These are phyloP conservation scores for Python bivittatus DNA, from an alignment of 2,113 vertebrate species.

Conservation along the genomic window DNA sequence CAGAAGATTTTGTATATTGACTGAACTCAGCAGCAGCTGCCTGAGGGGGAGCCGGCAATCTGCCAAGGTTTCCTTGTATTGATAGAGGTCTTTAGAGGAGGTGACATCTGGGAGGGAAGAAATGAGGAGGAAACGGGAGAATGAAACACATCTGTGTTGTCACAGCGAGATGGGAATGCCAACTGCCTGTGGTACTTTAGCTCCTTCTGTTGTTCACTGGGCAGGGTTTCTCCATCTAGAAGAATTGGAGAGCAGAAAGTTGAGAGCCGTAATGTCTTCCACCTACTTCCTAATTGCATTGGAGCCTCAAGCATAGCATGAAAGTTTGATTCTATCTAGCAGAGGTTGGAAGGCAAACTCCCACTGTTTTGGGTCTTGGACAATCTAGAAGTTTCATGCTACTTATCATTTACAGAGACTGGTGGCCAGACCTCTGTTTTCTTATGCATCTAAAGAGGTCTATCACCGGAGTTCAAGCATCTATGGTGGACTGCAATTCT, in stretches of 20 bases:
- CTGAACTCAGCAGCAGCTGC: constrained; percentile 43
- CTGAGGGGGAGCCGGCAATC: constrained; percentile 25
- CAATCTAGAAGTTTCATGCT: not conserved
- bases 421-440: not conserved
- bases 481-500: not conserved
- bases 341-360: not conserved
- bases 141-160: constrained; percentile 1
- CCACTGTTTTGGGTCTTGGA: not conserved
- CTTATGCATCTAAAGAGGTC: not conserved
- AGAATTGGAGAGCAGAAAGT: no score
- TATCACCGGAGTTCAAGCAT: not conserved
- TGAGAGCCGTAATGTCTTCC: not conserved
- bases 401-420: not conserved
- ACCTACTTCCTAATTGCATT: not conserved
- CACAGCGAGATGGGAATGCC: not conserved
- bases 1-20: constrained; percentile 40
- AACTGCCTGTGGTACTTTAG: not conserved
- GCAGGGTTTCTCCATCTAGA: no score
- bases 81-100: constrained; percentile 28
- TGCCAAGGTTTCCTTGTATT: constrained; percentile 29
- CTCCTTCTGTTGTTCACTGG: not conserved
- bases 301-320: not conserved
- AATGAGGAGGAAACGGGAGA: constrained; percentile 22
- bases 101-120: constrained; percentile 23
- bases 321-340: not conserved